phyloP scores from a whole-genome alignment of 2,888 invertebrate species.

The Melipona bicolor region DNA sequence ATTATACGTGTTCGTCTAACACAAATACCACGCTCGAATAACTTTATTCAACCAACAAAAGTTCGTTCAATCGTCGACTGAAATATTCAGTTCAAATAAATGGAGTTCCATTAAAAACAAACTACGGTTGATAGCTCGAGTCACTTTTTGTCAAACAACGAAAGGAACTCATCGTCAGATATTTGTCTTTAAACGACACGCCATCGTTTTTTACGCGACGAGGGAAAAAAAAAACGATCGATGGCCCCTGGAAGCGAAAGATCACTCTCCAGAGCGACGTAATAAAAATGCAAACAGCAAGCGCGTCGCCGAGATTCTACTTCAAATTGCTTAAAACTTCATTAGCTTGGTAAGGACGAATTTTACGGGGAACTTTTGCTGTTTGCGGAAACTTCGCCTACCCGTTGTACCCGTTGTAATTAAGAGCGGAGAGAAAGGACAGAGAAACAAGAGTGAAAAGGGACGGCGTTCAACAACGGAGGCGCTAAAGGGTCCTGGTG shows the following conservation, averaged over 20 bases:
- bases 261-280: background rate
- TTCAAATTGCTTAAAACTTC: conserved; percentile 39
- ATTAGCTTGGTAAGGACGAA: conserved; percentile 23
- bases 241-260: background rate
- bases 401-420: conserved; percentile 26
- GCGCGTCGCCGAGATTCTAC: conserved; percentile 28
- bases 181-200: too few species aligned
- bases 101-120: too few species aligned
- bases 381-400: conserved; percentile 13
- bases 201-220: background rate
- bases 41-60: too few species aligned
- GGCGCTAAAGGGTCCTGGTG: background rate
- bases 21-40: too few species aligned
- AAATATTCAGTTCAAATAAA: too few species aligned
- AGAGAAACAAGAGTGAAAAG: background rate
- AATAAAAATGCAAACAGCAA: conserved; percentile 35
- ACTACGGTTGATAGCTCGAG: too few species aligned
- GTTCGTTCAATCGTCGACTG: background rate
- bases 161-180: too few species aligned
- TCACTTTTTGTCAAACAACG: too few species aligned
- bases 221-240: background rate
- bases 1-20: too few species aligned
- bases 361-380: conserved; percentile 28
- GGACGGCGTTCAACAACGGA: conserved; percentile 18
- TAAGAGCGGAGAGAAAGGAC: conserved; percentile 3